A percentile compares a stretch with the other conserved stretches of the same genome.
phyloP scores from a whole-genome alignment of 2,113 vertebrate genomes.

The Urocitellus parryii region DNA sequence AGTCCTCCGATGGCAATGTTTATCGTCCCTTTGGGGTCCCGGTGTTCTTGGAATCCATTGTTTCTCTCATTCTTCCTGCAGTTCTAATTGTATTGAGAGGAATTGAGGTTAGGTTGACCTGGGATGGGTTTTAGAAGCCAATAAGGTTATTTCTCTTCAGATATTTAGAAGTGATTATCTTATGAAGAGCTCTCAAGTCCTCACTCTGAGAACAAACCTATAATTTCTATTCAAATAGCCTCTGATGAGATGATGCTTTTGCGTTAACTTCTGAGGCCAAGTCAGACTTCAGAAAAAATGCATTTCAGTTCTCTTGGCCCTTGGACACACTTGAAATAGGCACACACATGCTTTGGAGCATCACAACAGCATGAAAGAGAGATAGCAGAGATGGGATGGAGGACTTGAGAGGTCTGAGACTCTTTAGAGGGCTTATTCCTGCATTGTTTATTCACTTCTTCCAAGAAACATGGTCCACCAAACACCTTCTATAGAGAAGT shows the following conservation, averaged over 20 bases:
- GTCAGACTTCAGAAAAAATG: constrained; percentile 59
- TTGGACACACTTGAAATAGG: constrained; percentile 43
- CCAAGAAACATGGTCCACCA: not conserved
- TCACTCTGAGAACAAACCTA: constrained; percentile 70
- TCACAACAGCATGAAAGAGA: not conserved
- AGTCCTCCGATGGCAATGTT: not conserved
- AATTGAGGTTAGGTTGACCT: constrained; percentile 80
- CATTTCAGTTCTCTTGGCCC: constrained; percentile 58
- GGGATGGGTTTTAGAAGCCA: constrained; percentile 76
- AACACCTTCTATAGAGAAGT: too few relatives aligned
- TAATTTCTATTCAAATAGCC: constrained; percentile 80
- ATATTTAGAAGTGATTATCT: constrained; percentile 79
- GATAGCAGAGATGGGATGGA: not conserved
- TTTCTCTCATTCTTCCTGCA: constrained; percentile 69
- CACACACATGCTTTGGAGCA: not conserved
- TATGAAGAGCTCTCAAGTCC: constrained; percentile 77
- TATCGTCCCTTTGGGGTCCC: constrained; percentile 42
- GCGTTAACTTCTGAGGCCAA: constrained; percentile 74
- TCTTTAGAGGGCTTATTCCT: not conserved
- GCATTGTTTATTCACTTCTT: not conserved
- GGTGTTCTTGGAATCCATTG: constrained; percentile 68
- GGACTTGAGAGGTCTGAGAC: not conserved
- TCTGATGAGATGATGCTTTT: constrained; percentile 78
- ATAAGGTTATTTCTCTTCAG: constrained; percentile 70
- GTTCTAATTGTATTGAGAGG: constrained; percentile 76